A percentile compares a stretch with the other conserved stretches of the same genome.
Evolutionary conservation across 2,888 invertebrate species (phyloP).

Genomic region (Reticulitermes lucifugus): DNA sequence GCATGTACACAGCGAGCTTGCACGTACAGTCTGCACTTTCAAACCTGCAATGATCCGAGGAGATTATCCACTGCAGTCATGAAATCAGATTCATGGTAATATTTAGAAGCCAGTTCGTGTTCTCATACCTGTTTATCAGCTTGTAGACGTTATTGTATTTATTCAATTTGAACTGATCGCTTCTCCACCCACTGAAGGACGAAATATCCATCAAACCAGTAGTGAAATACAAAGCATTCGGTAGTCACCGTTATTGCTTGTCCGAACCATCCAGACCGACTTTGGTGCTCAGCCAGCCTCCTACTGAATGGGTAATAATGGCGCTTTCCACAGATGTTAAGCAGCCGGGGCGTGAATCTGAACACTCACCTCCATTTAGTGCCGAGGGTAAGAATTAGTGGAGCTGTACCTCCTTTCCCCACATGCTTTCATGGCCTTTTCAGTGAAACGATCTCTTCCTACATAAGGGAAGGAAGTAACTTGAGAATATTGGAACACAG

Average conservation of each 20-base stretch:
- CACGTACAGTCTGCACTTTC: slow-evolving; percentile 10
- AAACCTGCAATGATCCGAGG: slow-evolving; percentile 17
- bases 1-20: slow-evolving; percentile 17
- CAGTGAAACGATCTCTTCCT: too few relatives aligned
- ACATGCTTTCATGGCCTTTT: too few relatives aligned
- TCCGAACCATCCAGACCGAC: background rate
- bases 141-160: background rate
- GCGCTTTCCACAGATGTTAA: too few relatives aligned
- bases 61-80: slow-evolving; percentile 12
- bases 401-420: too few relatives aligned
- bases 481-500: too few relatives aligned
- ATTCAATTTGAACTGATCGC: background rate
- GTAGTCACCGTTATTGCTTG: background rate
- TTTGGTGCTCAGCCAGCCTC: too few relatives aligned
- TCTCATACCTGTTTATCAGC: background rate
- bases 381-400: too few relatives aligned
- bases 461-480: too few relatives aligned
- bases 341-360: too few relatives aligned
- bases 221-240: background rate
- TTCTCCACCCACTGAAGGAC: slow-evolving; percentile 1
- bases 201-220: background rate
- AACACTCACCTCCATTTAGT: too few relatives aligned
- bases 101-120: slow-evolving; percentile 3
- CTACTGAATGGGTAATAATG: too few relatives aligned
- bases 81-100: background rate